Evolutionary conservation across 1,140 invertebrate species (phyloP).

Genomic region (Drosophila ironensis): DNA sequence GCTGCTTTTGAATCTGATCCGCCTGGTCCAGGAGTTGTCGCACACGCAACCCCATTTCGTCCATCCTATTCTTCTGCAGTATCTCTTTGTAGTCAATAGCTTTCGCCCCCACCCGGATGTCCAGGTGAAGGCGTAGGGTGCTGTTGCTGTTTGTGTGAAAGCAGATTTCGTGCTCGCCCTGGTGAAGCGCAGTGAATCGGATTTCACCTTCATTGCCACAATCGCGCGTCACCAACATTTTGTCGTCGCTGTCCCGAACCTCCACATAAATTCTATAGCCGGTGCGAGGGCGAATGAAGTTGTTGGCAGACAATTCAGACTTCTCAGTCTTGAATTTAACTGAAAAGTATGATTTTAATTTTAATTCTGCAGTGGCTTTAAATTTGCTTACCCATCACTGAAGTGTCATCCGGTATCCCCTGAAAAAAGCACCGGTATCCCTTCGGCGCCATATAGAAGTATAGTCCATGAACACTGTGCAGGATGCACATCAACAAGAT

Average conservation of each 20-base stretch:
- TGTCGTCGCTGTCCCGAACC: conserved; percentile 97
- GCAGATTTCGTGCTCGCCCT: conserved; percentile 99
- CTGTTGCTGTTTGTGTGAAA: conserved; percentile 97
- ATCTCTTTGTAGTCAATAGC: conserved; percentile 98
- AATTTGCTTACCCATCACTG: conserved; percentile 92
- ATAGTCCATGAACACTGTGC: conserved; percentile 84
- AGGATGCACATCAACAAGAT: conserved; percentile 49
- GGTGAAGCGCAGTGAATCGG: conserved; percentile 97
- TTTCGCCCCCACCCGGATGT: conserved; percentile 99
- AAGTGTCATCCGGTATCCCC: conserved; percentile 99
- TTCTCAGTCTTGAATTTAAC: conserved; percentile 98
- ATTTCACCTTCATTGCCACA: conserved; percentile 97
- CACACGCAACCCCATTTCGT: conserved; percentile 96
- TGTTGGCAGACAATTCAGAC: conserved; percentile 94
- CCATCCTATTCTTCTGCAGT: conserved; percentile 97
- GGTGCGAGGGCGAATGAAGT: conserved; percentile 93
- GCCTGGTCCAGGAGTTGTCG: conserved; percentile 98
- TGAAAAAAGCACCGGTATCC: conserved; percentile 99
- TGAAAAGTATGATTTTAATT: conserved; percentile 82
- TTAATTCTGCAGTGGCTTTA: background rate
- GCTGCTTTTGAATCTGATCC: conserved; percentile 99
- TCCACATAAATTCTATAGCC: conserved; percentile 99
- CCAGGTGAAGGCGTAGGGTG: conserved; percentile 95
- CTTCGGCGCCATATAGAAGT: conserved; percentile 99
- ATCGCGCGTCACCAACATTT: conserved; percentile 93